Evolutionary conservation across 2,888 invertebrate species (phyloP), one percentile per base, ranked within the genome.

Genomic region (Dorcus hopei): DNA sequence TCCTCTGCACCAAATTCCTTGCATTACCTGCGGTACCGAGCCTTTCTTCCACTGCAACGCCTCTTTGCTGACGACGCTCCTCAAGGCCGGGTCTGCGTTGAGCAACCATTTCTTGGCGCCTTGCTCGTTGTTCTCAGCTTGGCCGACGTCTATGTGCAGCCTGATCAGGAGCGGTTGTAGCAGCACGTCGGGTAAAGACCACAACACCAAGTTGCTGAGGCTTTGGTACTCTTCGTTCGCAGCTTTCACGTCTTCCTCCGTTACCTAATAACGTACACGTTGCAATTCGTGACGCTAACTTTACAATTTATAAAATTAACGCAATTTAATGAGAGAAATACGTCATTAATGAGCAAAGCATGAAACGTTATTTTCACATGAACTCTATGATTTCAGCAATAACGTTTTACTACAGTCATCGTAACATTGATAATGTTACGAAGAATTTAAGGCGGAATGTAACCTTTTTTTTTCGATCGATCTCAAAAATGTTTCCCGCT

Each of bases 11-110:
- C 3, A 16, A 14, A 23, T 14, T 16, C 9, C 16, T 23, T 49
- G 26, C 26, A 11, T 52, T 64, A 82, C 83, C 77, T 83, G 82
- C 38, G 79, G 78, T 42, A 79, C 72, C 57, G 82, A 81, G 19
- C 86, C 85, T 72, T 86, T 85, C 68, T 87, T 85, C 85, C 90
- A 93, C 67, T 93, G 92, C 47, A 93, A 76, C 1, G 93, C 92
- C 79, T 93, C 93, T 76, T 93, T 93, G 53, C 91, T 91, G 52
- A 93, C 91, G 9, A 93, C 93, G 65, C 87, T 87, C 69, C 88
- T 84, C 54, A 93, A 78, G 4, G 90, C 89, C 26, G 91, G 88
- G 74, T 93, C 92, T 9, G 89, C 87, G 9, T 82, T 80, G 70
- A 85, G 79, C 42, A 91, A 74, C 90, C 90, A 91, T 58, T 87